Evolutionary conservation across 2,797 vertebrate genomes (phyloP).

Genomic region (Cirrhinus molitorella): DNA sequence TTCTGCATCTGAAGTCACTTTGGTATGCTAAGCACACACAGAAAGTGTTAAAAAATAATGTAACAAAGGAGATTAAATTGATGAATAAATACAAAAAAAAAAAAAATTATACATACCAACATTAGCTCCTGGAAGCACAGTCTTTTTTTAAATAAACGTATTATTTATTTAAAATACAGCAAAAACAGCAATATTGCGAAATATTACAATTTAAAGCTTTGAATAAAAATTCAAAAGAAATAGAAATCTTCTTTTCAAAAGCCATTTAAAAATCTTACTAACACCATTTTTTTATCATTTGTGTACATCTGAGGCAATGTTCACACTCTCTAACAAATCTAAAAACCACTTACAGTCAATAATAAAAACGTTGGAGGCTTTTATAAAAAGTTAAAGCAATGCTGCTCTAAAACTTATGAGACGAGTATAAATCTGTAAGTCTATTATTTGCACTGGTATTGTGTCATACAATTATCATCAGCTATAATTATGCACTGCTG

Average conservation of each 20-base stretch:
- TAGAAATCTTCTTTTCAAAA: not conserved
- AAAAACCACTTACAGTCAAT: not conserved
- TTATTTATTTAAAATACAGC: too few relatives aligned
- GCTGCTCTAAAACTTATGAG: constrained; percentile 5
- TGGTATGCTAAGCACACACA: not conserved
- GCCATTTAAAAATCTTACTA: not conserved
- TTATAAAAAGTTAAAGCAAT: constrained; percentile 20
- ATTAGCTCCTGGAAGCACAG: not conserved
- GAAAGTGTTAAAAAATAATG: not conserved
- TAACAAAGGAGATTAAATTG: not conserved
- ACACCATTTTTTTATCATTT: not conserved
- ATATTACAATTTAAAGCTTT: too few relatives aligned
- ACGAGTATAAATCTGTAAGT: constrained; percentile 20
- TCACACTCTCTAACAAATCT: not conserved
- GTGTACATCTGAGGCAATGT: not conserved
- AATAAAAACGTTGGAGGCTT: not conserved
- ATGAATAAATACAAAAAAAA: not conserved
- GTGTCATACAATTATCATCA: constrained; percentile 35
- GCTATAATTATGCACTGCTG: constrained; percentile 28
- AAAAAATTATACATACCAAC: not conserved
- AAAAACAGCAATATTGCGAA: too few relatives aligned
- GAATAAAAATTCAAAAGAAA: too few relatives aligned
- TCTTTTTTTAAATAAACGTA: too few relatives aligned
- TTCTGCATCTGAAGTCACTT: not conserved
- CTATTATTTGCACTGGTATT: constrained; percentile 22